phyloP scores from a whole-genome alignment of 2,888 invertebrate genomes.

The Pandemis corylana region DNA sequence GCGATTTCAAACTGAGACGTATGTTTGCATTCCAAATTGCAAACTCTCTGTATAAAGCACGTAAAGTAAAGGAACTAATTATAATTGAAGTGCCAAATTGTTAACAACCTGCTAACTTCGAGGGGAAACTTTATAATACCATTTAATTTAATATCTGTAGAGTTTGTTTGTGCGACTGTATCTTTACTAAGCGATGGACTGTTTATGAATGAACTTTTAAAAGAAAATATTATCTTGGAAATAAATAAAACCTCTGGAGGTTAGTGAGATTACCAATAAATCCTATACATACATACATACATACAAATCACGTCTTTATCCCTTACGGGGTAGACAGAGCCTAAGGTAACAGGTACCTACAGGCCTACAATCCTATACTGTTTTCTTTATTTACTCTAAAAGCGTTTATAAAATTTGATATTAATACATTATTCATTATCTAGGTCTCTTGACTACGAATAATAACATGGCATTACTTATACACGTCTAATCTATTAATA shows the following conservation, averaged over 20 bases:
- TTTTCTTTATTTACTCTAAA: background rate
- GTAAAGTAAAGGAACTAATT: constrained; percentile 11
- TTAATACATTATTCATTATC: too few relatives aligned
- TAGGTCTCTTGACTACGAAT: too few relatives aligned
- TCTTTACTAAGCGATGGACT: constrained; percentile 19
- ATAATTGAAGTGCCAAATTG: constrained; percentile 15
- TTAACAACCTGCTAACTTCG: constrained; percentile 7
- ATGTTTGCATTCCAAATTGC: background rate
- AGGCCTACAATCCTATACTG: background rate
- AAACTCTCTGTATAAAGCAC: background rate
- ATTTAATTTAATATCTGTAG: constrained; percentile 31
- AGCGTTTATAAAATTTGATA: too few relatives aligned
- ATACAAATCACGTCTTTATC: too few relatives aligned
- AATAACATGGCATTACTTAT: too few relatives aligned
- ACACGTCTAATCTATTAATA: too few relatives aligned
- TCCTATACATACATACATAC: too few relatives aligned
- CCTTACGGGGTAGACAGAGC: too few relatives aligned
- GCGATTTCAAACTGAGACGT: background rate
- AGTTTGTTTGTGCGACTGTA: constrained; percentile 21
- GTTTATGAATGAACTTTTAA: background rate
- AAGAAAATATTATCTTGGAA: background rate
- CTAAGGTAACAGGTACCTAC: too few relatives aligned
- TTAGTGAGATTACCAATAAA: background rate
- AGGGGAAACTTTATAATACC: constrained; percentile 18
- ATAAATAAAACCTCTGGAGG: background rate